A percentile compares a stretch with the other conserved stretches of the same genome.
Evolutionary conservation across 2,113 vertebrate species (phyloP).

Genomic region (Syngnathus typhle): DNA sequence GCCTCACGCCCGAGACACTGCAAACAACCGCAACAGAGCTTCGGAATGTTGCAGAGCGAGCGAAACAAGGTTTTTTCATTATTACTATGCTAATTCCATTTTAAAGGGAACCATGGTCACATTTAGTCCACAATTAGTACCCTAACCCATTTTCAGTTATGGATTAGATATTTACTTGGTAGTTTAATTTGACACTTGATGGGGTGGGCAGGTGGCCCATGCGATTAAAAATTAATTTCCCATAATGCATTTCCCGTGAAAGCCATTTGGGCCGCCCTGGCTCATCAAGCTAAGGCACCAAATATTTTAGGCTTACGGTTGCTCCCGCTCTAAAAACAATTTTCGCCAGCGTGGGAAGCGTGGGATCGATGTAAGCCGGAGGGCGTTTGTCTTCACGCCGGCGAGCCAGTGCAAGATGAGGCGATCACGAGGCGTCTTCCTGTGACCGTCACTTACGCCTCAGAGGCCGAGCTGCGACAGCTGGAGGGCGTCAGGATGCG

Average conservation of each 20-base stretch:
- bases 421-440: conserved; percentile 27
- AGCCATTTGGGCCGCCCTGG: conserved; percentile 33
- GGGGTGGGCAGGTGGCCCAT: not conserved
- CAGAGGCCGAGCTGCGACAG: conserved; percentile 72
- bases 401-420: conserved; percentile 30
- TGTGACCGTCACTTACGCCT: conserved; percentile 74
- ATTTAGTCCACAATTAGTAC: not conserved
- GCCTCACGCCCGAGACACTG: not conserved
- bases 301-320: conserved; percentile 48
- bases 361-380: conserved; percentile 54
- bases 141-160: not conserved
- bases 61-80: not conserved
- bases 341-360: conserved; percentile 63
- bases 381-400: conserved; percentile 37
- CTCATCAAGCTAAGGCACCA: conserved; percentile 47
- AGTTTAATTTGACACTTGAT: conserved; percentile 13
- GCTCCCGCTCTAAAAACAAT: conserved; percentile 46
- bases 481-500: conserved; percentile 72
- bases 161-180: not conserved
- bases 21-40: not conserved
- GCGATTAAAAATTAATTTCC: not conserved
- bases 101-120: not conserved
- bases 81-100: not conserved
- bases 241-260: conserved; percentile 14
- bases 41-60: not conserved